These are phyloP conservation scores for Thermophis baileyi DNA, from an alignment of 2,113 vertebrate species.

Conservation along the genomic window DNA sequence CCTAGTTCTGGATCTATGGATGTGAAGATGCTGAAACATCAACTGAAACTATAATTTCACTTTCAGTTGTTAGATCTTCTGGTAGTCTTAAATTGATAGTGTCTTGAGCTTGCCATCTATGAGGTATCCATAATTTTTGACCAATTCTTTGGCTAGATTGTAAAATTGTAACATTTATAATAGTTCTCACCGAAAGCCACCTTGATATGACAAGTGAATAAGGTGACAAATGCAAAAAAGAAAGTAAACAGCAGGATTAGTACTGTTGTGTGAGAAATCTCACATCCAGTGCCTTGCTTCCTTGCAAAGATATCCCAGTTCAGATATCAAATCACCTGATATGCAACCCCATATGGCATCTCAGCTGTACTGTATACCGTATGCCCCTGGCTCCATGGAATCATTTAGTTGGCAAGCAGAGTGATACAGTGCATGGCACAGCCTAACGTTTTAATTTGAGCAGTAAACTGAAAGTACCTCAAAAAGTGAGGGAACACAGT, in stretches of 20 bases:
- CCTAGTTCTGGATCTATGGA: not conserved
- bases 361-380: not conserved
- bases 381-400: not conserved
- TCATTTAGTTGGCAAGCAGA: not conserved
- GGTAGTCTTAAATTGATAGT: not conserved
- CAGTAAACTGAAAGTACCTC: not conserved
- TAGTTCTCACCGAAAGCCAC: not conserved
- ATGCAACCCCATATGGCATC: not conserved
- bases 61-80: not conserved
- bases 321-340: not conserved
- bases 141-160: not conserved
- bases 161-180: not conserved
- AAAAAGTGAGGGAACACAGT: not conserved
- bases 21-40: not conserved
- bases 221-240: not conserved
- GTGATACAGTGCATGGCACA: not conserved
- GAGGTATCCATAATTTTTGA: not conserved
- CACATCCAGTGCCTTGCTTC: not conserved
- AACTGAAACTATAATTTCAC: not conserved
- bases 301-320: not conserved
- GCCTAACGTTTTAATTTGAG: not conserved
- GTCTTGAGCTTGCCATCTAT: not conserved
- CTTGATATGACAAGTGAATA: not conserved
- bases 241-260: not conserved
- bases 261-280: not conserved